Evolutionary conservation across 2,888 invertebrate species (phyloP).

Genomic region (Ophion ellenae): DNA sequence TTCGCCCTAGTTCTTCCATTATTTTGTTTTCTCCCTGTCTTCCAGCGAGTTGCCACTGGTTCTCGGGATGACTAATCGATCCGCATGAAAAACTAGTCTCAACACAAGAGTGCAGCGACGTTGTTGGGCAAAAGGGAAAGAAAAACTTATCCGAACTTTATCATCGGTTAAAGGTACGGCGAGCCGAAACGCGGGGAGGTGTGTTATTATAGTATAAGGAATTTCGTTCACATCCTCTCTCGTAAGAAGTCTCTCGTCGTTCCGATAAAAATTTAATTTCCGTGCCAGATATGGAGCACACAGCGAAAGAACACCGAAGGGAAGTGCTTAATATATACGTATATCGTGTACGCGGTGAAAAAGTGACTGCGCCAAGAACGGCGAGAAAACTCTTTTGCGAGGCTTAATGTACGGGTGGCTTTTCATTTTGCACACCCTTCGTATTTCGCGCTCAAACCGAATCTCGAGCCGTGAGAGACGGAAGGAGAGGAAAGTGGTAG

Average conservation of each 20-base stretch:
- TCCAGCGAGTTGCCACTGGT: constrained; percentile 26
- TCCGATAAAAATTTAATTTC: constrained; percentile 70
- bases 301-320: constrained; percentile 54
- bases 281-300: constrained; percentile 60
- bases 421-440: constrained; percentile 65
- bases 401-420: constrained; percentile 65
- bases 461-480: constrained; percentile 44
- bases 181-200: constrained; percentile 32
- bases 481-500: constrained; percentile 35
- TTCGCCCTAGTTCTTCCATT: constrained; percentile 26
- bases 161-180: constrained; percentile 38
- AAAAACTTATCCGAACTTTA: constrained; percentile 60
- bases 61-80: constrained; percentile 59
- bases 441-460: constrained; percentile 49
- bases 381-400: constrained; percentile 52
- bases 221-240: constrained; percentile 61
- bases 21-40: constrained; percentile 6
- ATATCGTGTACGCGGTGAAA: constrained; percentile 17
- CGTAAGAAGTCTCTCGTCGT: constrained; percentile 58
- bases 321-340: constrained; percentile 29
- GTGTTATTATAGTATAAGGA: constrained; percentile 51
- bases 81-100: constrained; percentile 44
- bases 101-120: constrained; percentile 33
- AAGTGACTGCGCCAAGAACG: constrained; percentile 53
- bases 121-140: constrained; percentile 12